These are phyloP conservation scores for Phymanthus crucifer DNA, from an alignment of 92 coral and sea anemone genomes.

Conservation along the genomic window DNA sequence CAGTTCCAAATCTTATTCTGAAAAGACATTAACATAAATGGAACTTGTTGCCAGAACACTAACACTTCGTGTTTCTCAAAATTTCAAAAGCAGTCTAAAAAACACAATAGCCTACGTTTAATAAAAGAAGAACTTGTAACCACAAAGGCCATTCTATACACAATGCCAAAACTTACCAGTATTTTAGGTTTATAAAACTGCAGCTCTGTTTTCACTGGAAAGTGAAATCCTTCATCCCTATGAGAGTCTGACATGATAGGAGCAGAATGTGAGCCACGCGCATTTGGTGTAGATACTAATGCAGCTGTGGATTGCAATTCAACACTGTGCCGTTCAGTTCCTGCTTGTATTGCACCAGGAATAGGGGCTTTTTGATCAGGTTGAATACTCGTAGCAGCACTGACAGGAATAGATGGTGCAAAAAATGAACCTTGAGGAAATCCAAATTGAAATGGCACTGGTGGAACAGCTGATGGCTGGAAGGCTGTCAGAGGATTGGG, in stretches of 20 bases:
- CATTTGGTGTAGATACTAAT: not conserved
- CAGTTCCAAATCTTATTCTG: too few species aligned
- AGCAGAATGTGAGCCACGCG: constrained; percentile 54
- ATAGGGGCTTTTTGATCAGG: not conserved
- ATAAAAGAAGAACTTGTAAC: too few species aligned
- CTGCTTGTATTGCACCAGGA: constrained; percentile 23
- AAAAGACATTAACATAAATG: too few species aligned
- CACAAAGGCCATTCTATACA: too few species aligned
- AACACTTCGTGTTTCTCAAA: too few species aligned
- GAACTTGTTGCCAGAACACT: too few species aligned
- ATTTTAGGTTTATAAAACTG: constrained; percentile 68
- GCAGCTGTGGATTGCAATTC: constrained; percentile 38
- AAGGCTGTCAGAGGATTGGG: constrained; percentile 1
- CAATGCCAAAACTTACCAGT: constrained; percentile 32
- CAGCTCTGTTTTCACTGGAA: constrained; percentile 29
- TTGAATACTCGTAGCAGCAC: constrained; percentile 3
- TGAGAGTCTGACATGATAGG: constrained; percentile 40
- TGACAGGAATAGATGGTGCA: not conserved
- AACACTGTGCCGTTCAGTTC: constrained; percentile 27
- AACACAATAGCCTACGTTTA: too few species aligned
- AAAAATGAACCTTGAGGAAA: constrained; percentile 2
- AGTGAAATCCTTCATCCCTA: constrained; percentile 5
- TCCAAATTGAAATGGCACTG: not conserved
- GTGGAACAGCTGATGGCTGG: not conserved
- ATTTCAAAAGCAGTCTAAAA: too few species aligned